Evolutionary conservation across 2,888 invertebrate species (phyloP).

Genomic region (Dilophus febrilis): DNA sequence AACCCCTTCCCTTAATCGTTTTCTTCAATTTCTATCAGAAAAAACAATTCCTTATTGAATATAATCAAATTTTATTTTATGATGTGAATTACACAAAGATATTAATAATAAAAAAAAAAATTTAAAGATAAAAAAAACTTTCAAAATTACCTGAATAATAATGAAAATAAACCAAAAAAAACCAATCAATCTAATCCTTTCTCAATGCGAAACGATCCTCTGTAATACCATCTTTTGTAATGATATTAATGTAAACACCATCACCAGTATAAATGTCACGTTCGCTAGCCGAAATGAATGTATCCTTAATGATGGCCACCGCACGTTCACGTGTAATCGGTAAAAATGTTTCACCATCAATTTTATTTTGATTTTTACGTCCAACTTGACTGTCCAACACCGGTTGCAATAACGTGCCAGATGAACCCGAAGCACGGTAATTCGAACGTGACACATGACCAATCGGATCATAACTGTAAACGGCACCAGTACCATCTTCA

Average conservation of each 20-base stretch:
- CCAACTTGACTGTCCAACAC: slow-evolving; percentile 93
- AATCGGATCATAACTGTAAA: slow-evolving; percentile 94
- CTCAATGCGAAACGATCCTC: slow-evolving; percentile 1
- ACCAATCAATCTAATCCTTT: slow-evolving; percentile 7
- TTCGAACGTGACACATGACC: slow-evolving; percentile 79
- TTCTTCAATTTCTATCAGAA: too few relatives aligned
- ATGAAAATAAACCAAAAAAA: too few relatives aligned
- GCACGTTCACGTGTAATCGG: slow-evolving; percentile 67
- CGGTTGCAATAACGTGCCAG: slow-evolving; percentile 80
- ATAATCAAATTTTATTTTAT: too few relatives aligned
- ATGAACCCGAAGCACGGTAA: slow-evolving; percentile 81
- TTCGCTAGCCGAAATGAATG: slow-evolving; percentile 94
- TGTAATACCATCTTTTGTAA: slow-evolving; percentile 67
- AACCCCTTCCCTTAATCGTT: too few relatives aligned
- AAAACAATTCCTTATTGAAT: too few relatives aligned
- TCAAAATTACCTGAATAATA: too few relatives aligned
- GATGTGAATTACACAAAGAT: too few relatives aligned
- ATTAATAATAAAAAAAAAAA: too few relatives aligned
- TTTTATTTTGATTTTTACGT: slow-evolving; percentile 57
- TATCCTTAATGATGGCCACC: slow-evolving; percentile 74
- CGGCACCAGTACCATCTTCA: slow-evolving; percentile 80
- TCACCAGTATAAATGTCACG: slow-evolving; percentile 97
- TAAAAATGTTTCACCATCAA: slow-evolving; percentile 28
- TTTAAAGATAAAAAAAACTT: too few relatives aligned
- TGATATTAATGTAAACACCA: slow-evolving; percentile 65